Base-by-base conservation (phyloP, 2,113 vertebrate species). In the Corapipo altera region DNA sequence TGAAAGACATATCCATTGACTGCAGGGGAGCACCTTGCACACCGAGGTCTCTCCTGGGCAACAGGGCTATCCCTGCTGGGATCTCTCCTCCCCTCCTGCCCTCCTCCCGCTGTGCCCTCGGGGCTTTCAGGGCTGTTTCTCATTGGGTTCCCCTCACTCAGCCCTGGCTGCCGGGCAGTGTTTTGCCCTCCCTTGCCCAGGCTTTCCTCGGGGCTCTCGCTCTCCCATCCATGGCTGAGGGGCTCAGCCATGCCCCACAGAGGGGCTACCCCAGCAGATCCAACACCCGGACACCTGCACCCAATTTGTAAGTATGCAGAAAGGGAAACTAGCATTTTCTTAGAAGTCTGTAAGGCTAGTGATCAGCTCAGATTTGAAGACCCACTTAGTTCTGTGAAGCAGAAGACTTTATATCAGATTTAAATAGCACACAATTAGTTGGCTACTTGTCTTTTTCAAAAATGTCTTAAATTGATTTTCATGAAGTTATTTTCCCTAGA, bases 41-140 rank as follows among this genome's bases (percentile, higher is more conserved):
- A 3, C 6, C 1, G 4, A 26, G 9, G 4, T 33, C 22, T 19
- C 14, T 65, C 15, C 28, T 0, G 0, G 26, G 14, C 20, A 5
- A 0, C 37, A 12, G 67, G 28, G 13, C 6, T 30, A 37, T 24
- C 55, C 37, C 35, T 39, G 33, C 8, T 2, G 17, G 18, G 13
- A 2, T 15, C 32, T 7, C 19, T 35, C 8, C 44, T 2, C 8
- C n/a, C 14, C n/a, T 33, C 37, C 49, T 7, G 8, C 14, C 26
- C 62, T 8, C 39, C 41, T 77, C 17, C 54, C 4, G 8, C 48
- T 73, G 33, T 69, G 54, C 61, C 48, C 33, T n/a, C 1, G 2
- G 61, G 12, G 46, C 48, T 78, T 1, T 0, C 54, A 58, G 49
- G 24, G 54, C 64, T 41, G 43, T 73, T 46, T 22, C 24, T 41